phyloP scores from a whole-genome alignment of 2,888 invertebrate species.

The Orthonychiurus folsomi region DNA sequence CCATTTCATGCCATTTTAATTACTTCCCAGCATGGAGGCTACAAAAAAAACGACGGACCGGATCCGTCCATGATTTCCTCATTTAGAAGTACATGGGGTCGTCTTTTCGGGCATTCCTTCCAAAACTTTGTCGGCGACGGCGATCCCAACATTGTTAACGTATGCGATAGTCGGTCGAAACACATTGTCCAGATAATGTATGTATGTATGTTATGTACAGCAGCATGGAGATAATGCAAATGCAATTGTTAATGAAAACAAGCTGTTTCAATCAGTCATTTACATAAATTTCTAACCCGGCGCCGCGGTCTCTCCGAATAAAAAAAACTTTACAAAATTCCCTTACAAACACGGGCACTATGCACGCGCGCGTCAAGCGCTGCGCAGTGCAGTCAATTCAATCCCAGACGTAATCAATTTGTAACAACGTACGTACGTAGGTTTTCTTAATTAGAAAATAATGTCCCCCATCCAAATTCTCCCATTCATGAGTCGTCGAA shows the following conservation, averaged over 20 bases:
- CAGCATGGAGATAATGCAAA: too few relatives aligned
- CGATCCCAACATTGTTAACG: too few relatives aligned
- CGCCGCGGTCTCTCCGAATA: not conserved
- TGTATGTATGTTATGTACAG: too few relatives aligned
- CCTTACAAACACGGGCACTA: not conserved
- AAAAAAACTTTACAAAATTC: too few relatives aligned
- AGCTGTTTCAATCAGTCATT: not conserved
- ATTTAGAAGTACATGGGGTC: not conserved
- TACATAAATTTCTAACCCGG: not conserved
- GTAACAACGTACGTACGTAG: not conserved
- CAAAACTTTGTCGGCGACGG: too few relatives aligned
- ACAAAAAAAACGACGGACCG: too few relatives aligned
- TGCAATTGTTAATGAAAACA: not conserved
- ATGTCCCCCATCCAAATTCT: too few relatives aligned
- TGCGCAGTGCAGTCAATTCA: too few relatives aligned
- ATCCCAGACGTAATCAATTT: not conserved
- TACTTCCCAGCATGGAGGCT: conserved; percentile 40
- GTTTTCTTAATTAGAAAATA: too few relatives aligned
- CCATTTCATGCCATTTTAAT: conserved; percentile 31
- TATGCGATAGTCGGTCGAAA: too few relatives aligned
- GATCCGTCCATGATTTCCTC: conserved; percentile 17
- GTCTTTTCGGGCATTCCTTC: not conserved
- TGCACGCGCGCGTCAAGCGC: not conserved
- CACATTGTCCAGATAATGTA: too few relatives aligned
- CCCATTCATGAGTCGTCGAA: too few relatives aligned